Conservation (phyloP, 2,113 vertebrate genomes). For the Trichechus manatus region DNA sequence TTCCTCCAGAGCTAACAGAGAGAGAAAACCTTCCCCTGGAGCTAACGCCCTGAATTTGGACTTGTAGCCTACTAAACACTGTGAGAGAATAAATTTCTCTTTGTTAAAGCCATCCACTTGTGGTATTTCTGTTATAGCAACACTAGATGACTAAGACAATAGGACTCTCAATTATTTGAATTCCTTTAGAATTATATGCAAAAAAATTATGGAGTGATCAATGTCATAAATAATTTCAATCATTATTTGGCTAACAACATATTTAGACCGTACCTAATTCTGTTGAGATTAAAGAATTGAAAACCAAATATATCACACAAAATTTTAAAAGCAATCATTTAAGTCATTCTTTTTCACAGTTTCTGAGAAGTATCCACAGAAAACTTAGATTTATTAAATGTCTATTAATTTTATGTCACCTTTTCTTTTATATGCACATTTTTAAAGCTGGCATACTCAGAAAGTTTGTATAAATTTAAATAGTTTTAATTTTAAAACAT, state of each 20-base stretch:
- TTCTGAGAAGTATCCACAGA: neutral
- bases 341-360: neutral
- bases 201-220: neutral
- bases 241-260: neutral
- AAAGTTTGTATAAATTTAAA: conserved; percentile 5
- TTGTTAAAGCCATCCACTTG: too few relatives aligned
- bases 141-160: too few relatives aligned
- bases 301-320: conserved; percentile 43
- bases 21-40: too few relatives aligned
- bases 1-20: too few relatives aligned
- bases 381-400: neutral
- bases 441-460: neutral
- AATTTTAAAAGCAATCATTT: neutral
- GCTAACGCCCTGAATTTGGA: too few relatives aligned
- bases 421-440: neutral
- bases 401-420: neutral
- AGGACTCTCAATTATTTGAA: neutral
- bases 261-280: neutral
- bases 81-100: too few relatives aligned
- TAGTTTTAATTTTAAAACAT: neutral
- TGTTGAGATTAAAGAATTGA: neutral
- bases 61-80: too few relatives aligned
- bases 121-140: too few relatives aligned
- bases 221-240: neutral
- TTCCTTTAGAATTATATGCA: neutral